Percentiles rank a stretch among this genome's conserved stretches.
Evolutionary conservation across 2,113 vertebrate species (phyloP).

Genomic region (Ctenomys sociabilis): DNA sequence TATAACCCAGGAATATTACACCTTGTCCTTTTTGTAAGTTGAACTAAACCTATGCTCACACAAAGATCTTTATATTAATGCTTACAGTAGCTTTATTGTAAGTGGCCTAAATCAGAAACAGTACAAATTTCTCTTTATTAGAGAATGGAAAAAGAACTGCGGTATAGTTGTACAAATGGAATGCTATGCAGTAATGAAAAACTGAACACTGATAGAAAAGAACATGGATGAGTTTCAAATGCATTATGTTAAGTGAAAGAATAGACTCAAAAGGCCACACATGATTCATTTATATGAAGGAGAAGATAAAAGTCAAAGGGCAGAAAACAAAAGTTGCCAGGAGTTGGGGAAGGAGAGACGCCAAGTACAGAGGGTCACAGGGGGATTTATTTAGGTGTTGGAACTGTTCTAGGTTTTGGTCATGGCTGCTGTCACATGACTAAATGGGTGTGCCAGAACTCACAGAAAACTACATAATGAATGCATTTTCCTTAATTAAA

Average conservation of each 20-base stretch:
- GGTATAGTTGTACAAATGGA: neutral
- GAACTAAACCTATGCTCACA: neutral
- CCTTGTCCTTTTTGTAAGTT: neutral
- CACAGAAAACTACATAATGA: neutral
- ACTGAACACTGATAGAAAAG: neutral
- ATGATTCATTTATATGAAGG: neutral
- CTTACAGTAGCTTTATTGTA: slow-evolving; percentile 5
- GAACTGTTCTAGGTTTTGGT: neutral
- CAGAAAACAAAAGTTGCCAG: slow-evolving; percentile 12
- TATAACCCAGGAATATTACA: neutral
- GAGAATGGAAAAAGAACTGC: neutral
- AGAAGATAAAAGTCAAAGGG: neutral
- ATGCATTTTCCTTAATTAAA: neutral
- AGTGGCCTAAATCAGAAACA: neutral
- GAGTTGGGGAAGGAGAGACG: neutral
- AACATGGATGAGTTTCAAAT: neutral
- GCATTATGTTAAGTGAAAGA: neutral
- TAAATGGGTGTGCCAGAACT: slow-evolving; percentile 20
- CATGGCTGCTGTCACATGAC: neutral
- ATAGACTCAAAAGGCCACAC: neutral
- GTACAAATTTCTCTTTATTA: neutral
- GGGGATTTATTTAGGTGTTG: neutral
- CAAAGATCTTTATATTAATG: neutral
- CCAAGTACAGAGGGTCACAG: neutral
- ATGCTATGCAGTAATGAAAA: neutral